phyloP scores from a whole-genome alignment of 2,888 invertebrate genomes.

The Mongoloraphidia duomilia region DNA sequence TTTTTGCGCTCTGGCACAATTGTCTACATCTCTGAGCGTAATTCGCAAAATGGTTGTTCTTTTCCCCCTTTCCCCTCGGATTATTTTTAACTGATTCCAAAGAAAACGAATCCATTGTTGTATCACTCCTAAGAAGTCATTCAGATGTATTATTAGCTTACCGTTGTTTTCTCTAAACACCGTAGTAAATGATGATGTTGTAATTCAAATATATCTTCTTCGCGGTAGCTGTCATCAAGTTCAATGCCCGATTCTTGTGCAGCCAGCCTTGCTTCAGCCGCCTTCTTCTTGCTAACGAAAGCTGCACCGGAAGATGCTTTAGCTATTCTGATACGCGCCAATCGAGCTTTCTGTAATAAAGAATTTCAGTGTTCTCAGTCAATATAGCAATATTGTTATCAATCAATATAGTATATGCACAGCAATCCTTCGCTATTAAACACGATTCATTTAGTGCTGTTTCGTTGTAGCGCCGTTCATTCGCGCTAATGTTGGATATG shows the following conservation, averaged over 20 bases:
- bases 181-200: conserved; percentile 97
- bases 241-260: conserved; percentile 88
- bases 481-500: too few relatives aligned
- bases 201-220: conserved; percentile 96
- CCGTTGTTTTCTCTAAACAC: conserved; percentile 97
- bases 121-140: neutral
- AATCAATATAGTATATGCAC: too few relatives aligned
- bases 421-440: too few relatives aligned
- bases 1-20: too few relatives aligned
- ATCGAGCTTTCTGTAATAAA: conserved; percentile 85
- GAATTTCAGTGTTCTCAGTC: conserved; percentile 7
- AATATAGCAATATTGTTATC: neutral
- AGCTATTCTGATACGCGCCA: conserved; percentile 95
- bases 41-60: too few relatives aligned
- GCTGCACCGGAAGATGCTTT: conserved; percentile 98
- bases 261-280: conserved; percentile 87
- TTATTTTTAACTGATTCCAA: too few relatives aligned
- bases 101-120: too few relatives aligned
- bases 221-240: conserved; percentile 73
- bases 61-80: too few relatives aligned
- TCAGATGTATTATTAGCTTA: conserved; percentile 29
- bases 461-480: too few relatives aligned
- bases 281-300: conserved; percentile 96
- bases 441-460: too few relatives aligned
- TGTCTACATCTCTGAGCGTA: too few relatives aligned